Percentiles rank a stretch among this genome's conserved stretches.
phyloP scores from a whole-genome alignment of 2,797 vertebrate genomes.

The Choloepus didactylus region DNA sequence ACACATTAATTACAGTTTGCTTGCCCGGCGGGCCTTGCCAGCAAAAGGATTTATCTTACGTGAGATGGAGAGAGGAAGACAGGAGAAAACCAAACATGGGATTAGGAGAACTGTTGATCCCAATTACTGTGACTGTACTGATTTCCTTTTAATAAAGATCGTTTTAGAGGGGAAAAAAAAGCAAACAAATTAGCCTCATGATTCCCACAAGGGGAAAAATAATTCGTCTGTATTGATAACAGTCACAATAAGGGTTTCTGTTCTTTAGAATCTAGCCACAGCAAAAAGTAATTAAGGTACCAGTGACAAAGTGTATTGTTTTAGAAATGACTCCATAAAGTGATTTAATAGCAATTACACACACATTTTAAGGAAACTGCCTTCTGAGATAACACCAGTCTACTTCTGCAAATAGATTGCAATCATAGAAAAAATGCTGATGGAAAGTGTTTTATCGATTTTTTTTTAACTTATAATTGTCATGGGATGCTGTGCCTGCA shows the following conservation, averaged over 20 bases:
- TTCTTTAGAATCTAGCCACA: constrained; percentile 60
- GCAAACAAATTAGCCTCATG: constrained; percentile 62
- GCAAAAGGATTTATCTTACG: constrained; percentile 67
- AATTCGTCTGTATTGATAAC: constrained; percentile 39
- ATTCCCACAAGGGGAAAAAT: constrained; percentile 31
- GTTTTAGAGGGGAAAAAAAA: constrained; percentile 54
- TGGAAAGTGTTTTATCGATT: constrained; percentile 51
- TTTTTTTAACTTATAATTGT: not conserved
- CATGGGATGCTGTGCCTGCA: not conserved
- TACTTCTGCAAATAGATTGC: constrained; percentile 33
- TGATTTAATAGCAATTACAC: constrained; percentile 52
- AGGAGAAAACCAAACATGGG: constrained; percentile 61
- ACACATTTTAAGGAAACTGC: constrained; percentile 69
- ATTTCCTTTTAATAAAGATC: constrained; percentile 46
- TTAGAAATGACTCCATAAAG: constrained; percentile 60
- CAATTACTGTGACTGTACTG: constrained; percentile 3
- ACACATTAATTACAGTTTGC: constrained; percentile 66
- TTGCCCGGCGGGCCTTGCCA: constrained; percentile 72
- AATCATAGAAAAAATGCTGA: constrained; percentile 47
- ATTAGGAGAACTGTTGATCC: constrained; percentile 54
- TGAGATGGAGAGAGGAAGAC: constrained; percentile 62
- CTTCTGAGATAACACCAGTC: constrained; percentile 69
- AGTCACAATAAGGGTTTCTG: not conserved
- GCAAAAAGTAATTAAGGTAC: constrained; percentile 54
- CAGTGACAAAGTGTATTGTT: not conserved